Conservation (phyloP, 2,113 vertebrate genomes). For the Rhombomys opimus region DNA sequence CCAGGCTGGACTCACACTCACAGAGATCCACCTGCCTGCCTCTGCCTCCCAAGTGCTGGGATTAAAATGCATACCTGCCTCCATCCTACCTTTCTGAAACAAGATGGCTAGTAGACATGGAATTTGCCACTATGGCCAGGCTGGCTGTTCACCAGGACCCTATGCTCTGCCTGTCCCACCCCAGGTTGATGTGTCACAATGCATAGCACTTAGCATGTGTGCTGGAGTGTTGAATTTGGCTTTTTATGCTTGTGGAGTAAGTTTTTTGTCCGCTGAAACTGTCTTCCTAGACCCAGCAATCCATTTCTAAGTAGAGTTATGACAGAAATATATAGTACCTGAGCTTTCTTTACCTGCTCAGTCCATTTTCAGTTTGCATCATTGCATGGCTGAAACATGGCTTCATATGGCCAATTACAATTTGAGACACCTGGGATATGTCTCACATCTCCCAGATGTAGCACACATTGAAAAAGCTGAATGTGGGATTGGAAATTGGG, state of each 20-base stretch:
- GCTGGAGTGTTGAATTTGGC: neutral
- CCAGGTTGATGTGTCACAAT: neutral
- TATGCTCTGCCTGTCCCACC: neutral
- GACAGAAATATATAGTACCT: neutral
- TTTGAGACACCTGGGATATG: too few relatives aligned
- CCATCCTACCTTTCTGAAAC: neutral
- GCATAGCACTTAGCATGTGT: neutral
- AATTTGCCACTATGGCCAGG: neutral
- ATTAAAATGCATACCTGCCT: neutral
- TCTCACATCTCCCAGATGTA: neutral
- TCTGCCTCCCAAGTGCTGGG: neutral
- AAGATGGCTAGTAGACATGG: neutral
- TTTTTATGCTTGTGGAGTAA: neutral
- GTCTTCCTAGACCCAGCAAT: neutral
- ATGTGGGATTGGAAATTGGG: neutral
- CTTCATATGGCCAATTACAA: neutral
- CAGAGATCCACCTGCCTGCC: neutral
- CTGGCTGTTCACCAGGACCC: neutral
- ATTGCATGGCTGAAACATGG: neutral
- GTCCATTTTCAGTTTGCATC: too few relatives aligned
- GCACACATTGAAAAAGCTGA: neutral
- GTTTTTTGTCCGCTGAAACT: neutral
- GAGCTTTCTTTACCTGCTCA: too few relatives aligned
- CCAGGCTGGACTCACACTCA: neutral
- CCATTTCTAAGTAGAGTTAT: neutral